Evolutionary conservation across 2,797 vertebrate genomes (phyloP).

Genomic region (Labroides dimidiatus): DNA sequence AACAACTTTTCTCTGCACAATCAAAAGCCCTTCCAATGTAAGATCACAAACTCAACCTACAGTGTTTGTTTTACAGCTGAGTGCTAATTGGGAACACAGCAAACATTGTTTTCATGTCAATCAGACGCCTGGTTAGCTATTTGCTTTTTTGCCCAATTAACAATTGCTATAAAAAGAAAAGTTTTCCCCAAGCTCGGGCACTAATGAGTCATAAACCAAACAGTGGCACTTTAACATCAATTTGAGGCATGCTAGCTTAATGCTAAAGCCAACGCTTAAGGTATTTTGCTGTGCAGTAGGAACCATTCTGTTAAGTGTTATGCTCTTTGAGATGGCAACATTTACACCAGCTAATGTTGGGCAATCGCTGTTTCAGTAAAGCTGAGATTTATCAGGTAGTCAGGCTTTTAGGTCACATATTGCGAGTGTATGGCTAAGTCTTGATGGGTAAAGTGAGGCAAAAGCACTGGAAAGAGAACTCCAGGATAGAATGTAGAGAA

Average conservation of each 20-base stretch:
- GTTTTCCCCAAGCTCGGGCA: slow-evolving; percentile 34
- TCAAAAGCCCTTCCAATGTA: slow-evolving; percentile 41
- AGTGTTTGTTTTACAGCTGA: slow-evolving; percentile 58
- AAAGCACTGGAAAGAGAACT: slow-evolving; percentile 44
- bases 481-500: slow-evolving; percentile 49
- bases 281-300: slow-evolving; percentile 22
- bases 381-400: slow-evolving; percentile 22
- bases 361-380: slow-evolving; percentile 52
- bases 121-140: slow-evolving; percentile 52
- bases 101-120: slow-evolving; percentile 53
- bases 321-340: slow-evolving; percentile 34
- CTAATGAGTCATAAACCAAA: slow-evolving; percentile 70
- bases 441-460: slow-evolving; percentile 21
- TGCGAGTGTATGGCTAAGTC: background rate
- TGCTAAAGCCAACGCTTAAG: slow-evolving; percentile 31
- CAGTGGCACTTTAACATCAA: slow-evolving; percentile 34
- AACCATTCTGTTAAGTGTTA: slow-evolving; percentile 30
- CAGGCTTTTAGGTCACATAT: slow-evolving; percentile 17
- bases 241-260: slow-evolving; percentile 28
- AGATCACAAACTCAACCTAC: slow-evolving; percentile 26
- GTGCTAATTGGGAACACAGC: slow-evolving; percentile 48
- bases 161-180: slow-evolving; percentile 48
- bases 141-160: slow-evolving; percentile 68
- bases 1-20: slow-evolving; percentile 24
- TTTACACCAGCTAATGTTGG: slow-evolving; percentile 46